A percentile compares a stretch with the other conserved stretches of the same genome.
phyloP scores from a whole-genome alignment of 2,888 invertebrate species.

The Ornithoptera alexandrae region DNA sequence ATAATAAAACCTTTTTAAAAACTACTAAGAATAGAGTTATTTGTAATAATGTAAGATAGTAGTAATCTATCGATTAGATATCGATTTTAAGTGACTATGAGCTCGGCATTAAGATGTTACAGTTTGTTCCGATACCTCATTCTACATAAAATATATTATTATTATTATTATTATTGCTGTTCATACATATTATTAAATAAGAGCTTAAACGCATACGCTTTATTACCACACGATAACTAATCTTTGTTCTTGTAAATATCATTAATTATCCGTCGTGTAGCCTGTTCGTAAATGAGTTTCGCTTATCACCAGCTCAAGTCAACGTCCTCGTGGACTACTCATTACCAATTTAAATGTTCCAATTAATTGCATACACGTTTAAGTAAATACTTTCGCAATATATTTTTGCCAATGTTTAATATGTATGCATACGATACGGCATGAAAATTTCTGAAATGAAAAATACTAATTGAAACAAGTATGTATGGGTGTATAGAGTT shows the following conservation, averaged over 20 bases:
- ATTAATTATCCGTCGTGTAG: not conserved
- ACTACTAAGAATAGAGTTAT: too few relatives aligned
- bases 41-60: too few relatives aligned
- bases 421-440: not conserved
- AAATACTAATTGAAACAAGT: not conserved
- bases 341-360: constrained; percentile 26
- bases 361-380: constrained; percentile 19
- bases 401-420: constrained; percentile 9
- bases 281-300: constrained; percentile 13
- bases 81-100: too few relatives aligned
- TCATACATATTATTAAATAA: not conserved
- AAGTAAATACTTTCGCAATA: constrained; percentile 13
- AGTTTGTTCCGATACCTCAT: not conserved
- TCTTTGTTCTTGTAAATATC: constrained; percentile 9
- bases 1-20: too few relatives aligned
- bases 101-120: too few relatives aligned
- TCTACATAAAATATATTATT: not conserved
- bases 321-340: constrained; percentile 18
- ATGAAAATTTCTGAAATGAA: not conserved
- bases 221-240: constrained; percentile 1
- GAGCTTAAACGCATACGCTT: not conserved
- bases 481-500: too few relatives aligned
- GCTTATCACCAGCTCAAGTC: constrained; percentile 22
- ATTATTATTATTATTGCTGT: not conserved
- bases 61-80: too few relatives aligned